These are phyloP conservation scores for Pimephales promelas DNA, from an alignment of 2,113 vertebrate genomes.

Conservation along the genomic window DNA sequence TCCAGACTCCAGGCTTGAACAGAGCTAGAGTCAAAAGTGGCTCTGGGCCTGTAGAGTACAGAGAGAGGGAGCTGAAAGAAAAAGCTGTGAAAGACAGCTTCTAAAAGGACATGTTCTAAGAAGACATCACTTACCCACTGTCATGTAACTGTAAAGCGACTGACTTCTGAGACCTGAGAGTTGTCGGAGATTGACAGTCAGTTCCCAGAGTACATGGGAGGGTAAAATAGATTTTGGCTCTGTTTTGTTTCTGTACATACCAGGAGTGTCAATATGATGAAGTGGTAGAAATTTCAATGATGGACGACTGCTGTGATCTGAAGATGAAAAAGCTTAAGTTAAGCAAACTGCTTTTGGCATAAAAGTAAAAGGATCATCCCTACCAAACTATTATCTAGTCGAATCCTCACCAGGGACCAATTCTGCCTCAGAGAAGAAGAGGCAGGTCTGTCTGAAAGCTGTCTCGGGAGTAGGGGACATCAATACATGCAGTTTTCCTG, in stretches of 20 bases:
- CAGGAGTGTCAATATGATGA: constrained; percentile 42
- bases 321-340: constrained; percentile 23
- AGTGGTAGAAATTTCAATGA: constrained; percentile 67
- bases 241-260: constrained; percentile 21
- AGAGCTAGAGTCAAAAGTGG: constrained; percentile 70
- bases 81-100: not conserved
- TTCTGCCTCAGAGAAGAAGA: constrained; percentile 74
- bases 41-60: constrained; percentile 66
- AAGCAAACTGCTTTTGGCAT: not conserved
- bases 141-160: constrained; percentile 68
- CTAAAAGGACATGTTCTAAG: not conserved
- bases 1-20: constrained; percentile 73
- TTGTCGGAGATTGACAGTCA: constrained; percentile 18
- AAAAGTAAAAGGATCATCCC: not conserved
- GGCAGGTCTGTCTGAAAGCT: constrained; percentile 70
- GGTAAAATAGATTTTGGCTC: not conserved
- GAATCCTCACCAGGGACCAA: constrained; percentile 64
- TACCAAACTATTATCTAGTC: not conserved
- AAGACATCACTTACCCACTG: constrained; percentile 45
- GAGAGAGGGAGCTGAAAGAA: not conserved
- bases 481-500: constrained; percentile 54
- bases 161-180: constrained; percentile 51
- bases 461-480: constrained; percentile 75
- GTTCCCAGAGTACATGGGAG: not conserved
- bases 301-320: constrained; percentile 63